Evolutionary conservation across 2,113 vertebrate genomes (phyloP).

Genomic region (Laticauda laticaudata): DNA sequence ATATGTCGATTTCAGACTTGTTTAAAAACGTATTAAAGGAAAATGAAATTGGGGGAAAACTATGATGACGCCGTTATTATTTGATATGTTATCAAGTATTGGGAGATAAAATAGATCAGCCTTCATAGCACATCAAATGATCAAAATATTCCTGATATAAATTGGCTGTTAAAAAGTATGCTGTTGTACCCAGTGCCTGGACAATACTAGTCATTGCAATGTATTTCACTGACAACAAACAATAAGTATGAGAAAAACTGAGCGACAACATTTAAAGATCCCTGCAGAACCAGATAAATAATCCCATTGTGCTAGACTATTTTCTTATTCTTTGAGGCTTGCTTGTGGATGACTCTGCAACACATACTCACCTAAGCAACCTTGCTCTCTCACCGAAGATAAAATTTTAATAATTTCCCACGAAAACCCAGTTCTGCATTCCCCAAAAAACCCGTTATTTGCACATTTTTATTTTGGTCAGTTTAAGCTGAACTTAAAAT

Average conservation of each 20-base stretch:
- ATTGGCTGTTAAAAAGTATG: slow-evolving; percentile 24
- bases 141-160: not conserved
- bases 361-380: not conserved
- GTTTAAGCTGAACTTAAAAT: not conserved
- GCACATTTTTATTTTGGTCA: not conserved
- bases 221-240: slow-evolving; percentile 31
- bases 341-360: not conserved
- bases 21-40: no score
- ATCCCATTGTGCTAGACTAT: not conserved
- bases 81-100: slow-evolving; percentile 22
- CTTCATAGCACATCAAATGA: slow-evolving; percentile 25
- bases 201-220: not conserved
- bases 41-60: no score
- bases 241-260: slow-evolving; percentile 17
- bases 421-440: not conserved
- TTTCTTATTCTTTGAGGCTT: not conserved
- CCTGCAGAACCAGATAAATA: slow-evolving; percentile 24
- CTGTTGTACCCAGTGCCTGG: slow-evolving; percentile 8
- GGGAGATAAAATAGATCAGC: slow-evolving; percentile 30
- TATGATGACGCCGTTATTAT: no score
- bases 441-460: no score
- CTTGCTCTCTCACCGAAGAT: not conserved
- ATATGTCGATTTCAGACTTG: no score
- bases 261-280: slow-evolving; percentile 30
- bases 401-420: not conserved